A percentile compares a stretch with the other conserved stretches of the same genome.
phyloP scores from a whole-genome alignment of 2,888 invertebrate genomes.

The Hydroisotoma schaefferi region DNA sequence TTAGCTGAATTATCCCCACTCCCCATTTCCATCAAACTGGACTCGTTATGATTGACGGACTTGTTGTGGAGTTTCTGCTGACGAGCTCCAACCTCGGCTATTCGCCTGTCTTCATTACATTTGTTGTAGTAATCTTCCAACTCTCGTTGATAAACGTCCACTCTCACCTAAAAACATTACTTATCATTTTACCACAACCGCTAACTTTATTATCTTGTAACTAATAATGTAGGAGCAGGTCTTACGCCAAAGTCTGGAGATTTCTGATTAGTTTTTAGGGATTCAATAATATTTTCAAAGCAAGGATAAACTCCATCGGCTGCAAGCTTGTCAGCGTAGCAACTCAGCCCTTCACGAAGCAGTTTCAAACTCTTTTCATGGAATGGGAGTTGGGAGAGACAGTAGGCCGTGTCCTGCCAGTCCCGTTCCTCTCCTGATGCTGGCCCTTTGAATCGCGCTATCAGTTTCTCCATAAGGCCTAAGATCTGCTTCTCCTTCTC shows the following conservation, averaged over 20 bases:
- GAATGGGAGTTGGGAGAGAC: constrained; percentile 37
- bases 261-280: constrained; percentile 31
- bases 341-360: constrained; percentile 31
- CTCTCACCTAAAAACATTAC: constrained; percentile 20
- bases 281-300: constrained; percentile 30
- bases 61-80: neutral
- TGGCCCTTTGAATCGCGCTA: constrained; percentile 35
- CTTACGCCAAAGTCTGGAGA: constrained; percentile 39
- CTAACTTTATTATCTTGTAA: neutral
- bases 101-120: constrained; percentile 22
- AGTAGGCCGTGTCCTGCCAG: constrained; percentile 42
- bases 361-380: constrained; percentile 44
- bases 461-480: constrained; percentile 41
- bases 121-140: constrained; percentile 27
- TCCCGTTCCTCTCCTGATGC: constrained; percentile 17
- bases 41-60: neutral
- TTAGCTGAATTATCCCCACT: too few relatives aligned
- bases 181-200: neutral
- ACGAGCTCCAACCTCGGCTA: constrained; percentile 11
- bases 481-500: constrained; percentile 43
- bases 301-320: constrained; percentile 35
- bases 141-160: constrained; percentile 40
- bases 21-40: constrained; percentile 3
- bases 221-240: neutral
- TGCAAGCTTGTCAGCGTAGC: constrained; percentile 39